A percentile compares a stretch with the other conserved stretches of the same genome.
Evolutionary conservation across 2,113 vertebrate genomes (phyloP).

Genomic region (Sitta europaea): DNA sequence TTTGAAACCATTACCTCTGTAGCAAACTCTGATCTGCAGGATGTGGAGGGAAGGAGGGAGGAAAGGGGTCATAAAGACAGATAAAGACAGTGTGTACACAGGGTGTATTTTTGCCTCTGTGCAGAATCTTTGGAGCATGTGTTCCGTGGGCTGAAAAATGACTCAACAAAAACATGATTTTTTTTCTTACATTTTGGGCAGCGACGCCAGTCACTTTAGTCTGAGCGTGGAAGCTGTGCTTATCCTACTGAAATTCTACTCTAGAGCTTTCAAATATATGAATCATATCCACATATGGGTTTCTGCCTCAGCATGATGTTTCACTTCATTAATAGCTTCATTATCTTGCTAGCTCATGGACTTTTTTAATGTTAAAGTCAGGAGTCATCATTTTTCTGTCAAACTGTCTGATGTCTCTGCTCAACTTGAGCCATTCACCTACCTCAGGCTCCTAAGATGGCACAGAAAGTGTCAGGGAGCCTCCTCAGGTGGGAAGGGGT

Average conservation of each 20-base stretch:
- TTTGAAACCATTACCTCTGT: background rate
- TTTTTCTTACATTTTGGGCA: constrained; percentile 9
- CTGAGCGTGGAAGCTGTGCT: background rate
- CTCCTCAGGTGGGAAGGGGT: background rate
- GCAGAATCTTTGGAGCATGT: constrained; percentile 18
- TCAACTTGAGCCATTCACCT: background rate
- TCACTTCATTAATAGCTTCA: constrained; percentile 18
- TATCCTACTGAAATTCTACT: constrained; percentile 28
- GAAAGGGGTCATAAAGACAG: background rate
- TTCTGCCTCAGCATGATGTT: background rate
- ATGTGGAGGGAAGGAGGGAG: background rate
- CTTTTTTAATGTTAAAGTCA: background rate
- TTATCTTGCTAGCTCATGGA: background rate
- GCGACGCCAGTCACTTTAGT: background rate
- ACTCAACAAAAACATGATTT: background rate
- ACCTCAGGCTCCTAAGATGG: background rate
- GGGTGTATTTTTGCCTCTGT: background rate
- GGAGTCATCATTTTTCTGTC: background rate
- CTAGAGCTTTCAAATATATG: constrained; percentile 27
- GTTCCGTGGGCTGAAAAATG: constrained; percentile 60
- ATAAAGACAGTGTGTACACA: background rate
- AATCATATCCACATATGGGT: constrained; percentile 20
- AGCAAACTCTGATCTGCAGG: background rate
- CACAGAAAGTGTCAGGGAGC: background rate
- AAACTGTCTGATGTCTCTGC: background rate